These are phyloP conservation scores for Candoia aspera DNA, from an alignment of 2,113 vertebrate genomes.

Conservation along the genomic window DNA sequence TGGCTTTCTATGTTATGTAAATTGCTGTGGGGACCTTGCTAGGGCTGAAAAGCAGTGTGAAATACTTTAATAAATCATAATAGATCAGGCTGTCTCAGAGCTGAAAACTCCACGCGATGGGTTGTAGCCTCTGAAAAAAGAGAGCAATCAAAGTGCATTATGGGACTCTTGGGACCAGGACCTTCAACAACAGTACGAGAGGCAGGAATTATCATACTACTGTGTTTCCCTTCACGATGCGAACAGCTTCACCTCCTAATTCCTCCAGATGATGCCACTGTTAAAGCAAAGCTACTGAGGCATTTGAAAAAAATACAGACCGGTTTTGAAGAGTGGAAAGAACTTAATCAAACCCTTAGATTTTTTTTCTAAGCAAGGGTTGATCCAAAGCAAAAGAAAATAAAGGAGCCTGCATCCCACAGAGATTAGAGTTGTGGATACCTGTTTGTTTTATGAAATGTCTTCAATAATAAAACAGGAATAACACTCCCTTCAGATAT, in stretches of 20 bases:
- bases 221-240: neutral
- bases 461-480: neutral
- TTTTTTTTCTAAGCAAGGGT: neutral
- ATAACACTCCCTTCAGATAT: neutral
- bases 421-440: neutral
- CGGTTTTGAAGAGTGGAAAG: neutral
- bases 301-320: neutral
- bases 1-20: neutral
- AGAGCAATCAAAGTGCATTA: neutral
- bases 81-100: neutral
- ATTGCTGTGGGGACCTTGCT: neutral
- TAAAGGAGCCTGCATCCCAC: neutral
- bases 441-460: neutral
- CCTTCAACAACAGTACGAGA: neutral
- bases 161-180: neutral
- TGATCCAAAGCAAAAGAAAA: neutral
- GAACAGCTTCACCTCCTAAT: neutral
- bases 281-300: neutral
- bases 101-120: neutral
- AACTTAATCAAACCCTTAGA: neutral
- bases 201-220: neutral
- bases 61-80: neutral
- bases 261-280: neutral
- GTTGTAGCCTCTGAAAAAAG: neutral
- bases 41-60: neutral